These are phyloP conservation scores for Prionailurus bengalensis DNA, from an alignment of 2,113 vertebrate genomes.

Conservation along the genomic window DNA sequence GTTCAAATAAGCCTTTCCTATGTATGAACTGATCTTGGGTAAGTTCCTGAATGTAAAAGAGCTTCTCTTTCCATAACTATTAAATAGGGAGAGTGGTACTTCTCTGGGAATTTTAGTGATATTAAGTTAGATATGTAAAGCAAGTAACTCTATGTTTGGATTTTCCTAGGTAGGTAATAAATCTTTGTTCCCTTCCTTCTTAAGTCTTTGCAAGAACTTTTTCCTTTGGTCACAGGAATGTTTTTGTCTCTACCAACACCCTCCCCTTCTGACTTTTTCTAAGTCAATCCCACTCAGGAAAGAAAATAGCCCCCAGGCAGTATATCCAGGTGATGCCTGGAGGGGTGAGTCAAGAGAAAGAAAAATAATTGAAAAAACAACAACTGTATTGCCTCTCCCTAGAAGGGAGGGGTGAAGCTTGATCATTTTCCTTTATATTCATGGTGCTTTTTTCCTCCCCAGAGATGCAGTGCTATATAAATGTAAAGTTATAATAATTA, in stretches of 20 bases:
- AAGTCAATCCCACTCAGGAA: background rate
- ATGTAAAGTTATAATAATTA: conserved; percentile 71
- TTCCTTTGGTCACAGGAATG: background rate
- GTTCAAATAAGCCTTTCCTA: background rate
- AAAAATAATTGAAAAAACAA: background rate
- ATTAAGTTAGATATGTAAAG: background rate
- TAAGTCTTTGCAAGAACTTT: background rate
- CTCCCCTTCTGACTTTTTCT: background rate
- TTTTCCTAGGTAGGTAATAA: background rate
- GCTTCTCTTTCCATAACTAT: background rate
- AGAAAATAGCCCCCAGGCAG: background rate
- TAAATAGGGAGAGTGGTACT: background rate
- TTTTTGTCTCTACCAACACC: background rate
- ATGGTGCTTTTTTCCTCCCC: background rate
- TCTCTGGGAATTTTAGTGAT: conserved; percentile 34
- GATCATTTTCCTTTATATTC: conserved; percentile 59
- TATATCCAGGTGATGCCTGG: background rate
- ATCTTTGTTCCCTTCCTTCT: background rate
- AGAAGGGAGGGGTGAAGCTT: background rate
- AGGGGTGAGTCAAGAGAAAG: background rate
- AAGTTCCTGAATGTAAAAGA: conserved; percentile 37
- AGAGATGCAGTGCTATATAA: conserved; percentile 41
- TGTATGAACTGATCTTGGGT: background rate
- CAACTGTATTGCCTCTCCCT: background rate
- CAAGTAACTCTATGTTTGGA: background rate